Conservation (phyloP, 2,113 vertebrate genomes). For the Macroglossus sobrinus region DNA sequence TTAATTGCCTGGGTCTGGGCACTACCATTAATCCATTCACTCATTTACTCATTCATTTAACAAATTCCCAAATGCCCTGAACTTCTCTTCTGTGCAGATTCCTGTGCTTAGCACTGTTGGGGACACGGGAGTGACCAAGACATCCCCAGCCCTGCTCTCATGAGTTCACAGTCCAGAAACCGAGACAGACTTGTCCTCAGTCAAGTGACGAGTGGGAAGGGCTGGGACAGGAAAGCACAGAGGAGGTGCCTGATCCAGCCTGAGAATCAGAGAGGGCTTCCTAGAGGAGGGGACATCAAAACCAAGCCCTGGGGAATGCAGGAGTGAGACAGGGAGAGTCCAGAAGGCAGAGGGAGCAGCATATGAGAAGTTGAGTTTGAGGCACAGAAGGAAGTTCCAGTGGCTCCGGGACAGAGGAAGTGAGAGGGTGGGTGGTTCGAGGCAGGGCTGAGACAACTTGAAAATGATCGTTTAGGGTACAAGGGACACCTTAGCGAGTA, state of each 20-base stretch:
- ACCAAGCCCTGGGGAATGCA: neutral
- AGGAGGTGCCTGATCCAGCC: too few species aligned
- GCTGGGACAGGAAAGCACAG: neutral
- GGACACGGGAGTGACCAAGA: neutral
- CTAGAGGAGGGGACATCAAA: neutral
- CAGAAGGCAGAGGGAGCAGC: neutral
- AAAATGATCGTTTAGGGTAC: neutral
- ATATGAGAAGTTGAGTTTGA: neutral
- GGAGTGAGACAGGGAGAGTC: too few species aligned
- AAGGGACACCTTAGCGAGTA: neutral
- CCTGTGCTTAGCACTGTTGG: neutral
- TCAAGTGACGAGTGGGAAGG: neutral
- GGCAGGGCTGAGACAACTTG: neutral
- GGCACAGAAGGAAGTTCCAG: neutral
- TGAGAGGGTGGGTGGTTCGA: neutral
- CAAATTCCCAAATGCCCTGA: neutral
- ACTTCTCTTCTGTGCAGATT: neutral
- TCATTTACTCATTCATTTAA: neutral
- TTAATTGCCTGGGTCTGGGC: accelerated
- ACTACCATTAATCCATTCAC: neutral
- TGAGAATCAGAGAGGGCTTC: neutral
- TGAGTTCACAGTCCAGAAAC: neutral
- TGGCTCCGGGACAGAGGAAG: neutral
- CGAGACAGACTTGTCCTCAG: neutral
- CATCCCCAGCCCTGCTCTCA: neutral